Conservation (phyloP, 2,113 vertebrate species). For the Laticauda laticaudata region DNA sequence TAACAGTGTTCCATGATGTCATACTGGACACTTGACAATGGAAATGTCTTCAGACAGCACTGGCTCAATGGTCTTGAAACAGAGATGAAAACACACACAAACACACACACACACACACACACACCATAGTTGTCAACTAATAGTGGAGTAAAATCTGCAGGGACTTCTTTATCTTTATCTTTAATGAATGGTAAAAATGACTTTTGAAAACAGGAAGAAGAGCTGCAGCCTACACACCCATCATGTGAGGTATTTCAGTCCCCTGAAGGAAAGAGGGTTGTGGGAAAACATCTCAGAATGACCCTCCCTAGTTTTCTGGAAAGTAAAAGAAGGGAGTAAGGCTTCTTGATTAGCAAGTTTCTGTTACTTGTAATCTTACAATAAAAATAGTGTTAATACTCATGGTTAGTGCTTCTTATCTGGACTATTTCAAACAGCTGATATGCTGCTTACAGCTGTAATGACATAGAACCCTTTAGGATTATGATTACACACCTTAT, state of each 20-base stretch:
- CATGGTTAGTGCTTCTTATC: not conserved
- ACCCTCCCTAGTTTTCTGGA: not conserved
- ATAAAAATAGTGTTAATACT: not conserved
- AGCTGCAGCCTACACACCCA: not conserved
- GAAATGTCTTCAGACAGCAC: not conserved
- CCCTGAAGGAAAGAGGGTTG: not conserved
- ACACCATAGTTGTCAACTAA: not conserved
- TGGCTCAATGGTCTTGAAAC: not conserved
- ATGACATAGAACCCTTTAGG: not conserved
- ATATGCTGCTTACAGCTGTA: not conserved
- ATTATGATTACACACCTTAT: not conserved
- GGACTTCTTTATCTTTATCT: not conserved
- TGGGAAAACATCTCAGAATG: not conserved
- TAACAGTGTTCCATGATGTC: not conserved
- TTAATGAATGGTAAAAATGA: not conserved
- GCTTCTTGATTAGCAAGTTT: not conserved
- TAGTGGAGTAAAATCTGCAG: not conserved
- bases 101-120: not conserved
- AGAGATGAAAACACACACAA: no score
- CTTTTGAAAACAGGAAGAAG: not conserved
- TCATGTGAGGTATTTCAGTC: not conserved
- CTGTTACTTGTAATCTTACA: not conserved
- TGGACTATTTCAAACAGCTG: not conserved
- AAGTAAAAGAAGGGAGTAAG: not conserved
- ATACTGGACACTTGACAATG: not conserved